Evolutionary conservation across 2,888 invertebrate species (phyloP).

Genomic region (Scelioninae gen. 1): DNA sequence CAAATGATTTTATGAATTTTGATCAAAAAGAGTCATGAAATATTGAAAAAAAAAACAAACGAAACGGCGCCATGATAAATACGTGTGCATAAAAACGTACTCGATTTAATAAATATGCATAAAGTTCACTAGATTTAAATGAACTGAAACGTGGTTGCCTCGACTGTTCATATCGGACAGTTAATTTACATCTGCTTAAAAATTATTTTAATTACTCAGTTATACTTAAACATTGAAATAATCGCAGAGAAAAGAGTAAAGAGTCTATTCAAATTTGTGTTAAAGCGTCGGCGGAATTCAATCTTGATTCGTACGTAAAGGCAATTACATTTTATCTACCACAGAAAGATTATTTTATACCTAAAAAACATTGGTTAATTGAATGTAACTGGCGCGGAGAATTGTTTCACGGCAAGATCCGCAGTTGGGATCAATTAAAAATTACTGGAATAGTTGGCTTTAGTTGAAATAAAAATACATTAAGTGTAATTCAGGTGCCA

Average conservation of each 20-base stretch:
- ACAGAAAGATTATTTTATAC: slow-evolving; percentile 34
- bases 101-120: slow-evolving; percentile 25
- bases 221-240: slow-evolving; percentile 24
- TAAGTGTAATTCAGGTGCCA: not conserved
- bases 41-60: slow-evolving; percentile 1
- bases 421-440: slow-evolving; percentile 13
- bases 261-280: slow-evolving; percentile 21
- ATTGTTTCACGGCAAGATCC: not conserved
- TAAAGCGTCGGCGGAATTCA: slow-evolving; percentile 8
- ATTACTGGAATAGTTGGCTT: slow-evolving; percentile 13
- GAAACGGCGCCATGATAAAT: not conserved
- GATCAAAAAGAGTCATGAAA: not conserved
- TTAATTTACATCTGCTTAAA: slow-evolving; percentile 35
- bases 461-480: slow-evolving; percentile 2
- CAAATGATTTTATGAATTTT: too few relatives aligned
- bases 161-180: slow-evolving; percentile 1
- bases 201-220: slow-evolving; percentile 13
- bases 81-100: not conserved
- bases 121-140: not conserved
- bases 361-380: slow-evolving; percentile 36
- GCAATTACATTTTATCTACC: slow-evolving; percentile 32
- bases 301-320: slow-evolving; percentile 4
- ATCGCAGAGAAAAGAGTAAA: not conserved
- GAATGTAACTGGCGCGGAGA: slow-evolving; percentile 26
- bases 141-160: slow-evolving; percentile 3